Percentiles rank a stretch among this genome's conserved stretches.
Conservation (phyloP, 2,888 invertebrate species). For the Limulus polyphemus region DNA sequence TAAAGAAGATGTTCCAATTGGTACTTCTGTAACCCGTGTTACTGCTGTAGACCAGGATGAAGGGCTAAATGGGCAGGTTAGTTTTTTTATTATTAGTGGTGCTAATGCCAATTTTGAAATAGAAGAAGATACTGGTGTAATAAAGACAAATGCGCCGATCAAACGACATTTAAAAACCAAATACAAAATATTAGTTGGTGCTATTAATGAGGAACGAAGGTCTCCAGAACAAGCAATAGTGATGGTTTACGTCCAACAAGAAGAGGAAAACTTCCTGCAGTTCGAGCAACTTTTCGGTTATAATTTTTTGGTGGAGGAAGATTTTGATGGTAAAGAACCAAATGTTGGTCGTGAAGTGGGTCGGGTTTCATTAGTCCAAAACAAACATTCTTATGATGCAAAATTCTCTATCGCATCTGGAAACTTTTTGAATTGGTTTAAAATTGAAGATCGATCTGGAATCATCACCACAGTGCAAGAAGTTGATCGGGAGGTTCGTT, state of each 20-base stretch:
- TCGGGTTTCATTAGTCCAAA: conserved; percentile 43
- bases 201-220: conserved; percentile 65
- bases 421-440: conserved; percentile 61
- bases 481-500: conserved; percentile 64
- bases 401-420: conserved; percentile 67
- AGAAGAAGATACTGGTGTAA: conserved; percentile 61
- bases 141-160: conserved; percentile 54
- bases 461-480: conserved; percentile 68
- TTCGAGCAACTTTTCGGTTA: conserved; percentile 17
- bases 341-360: conserved; percentile 62
- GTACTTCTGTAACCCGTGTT: conserved; percentile 56
- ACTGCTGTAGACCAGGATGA: conserved; percentile 73
- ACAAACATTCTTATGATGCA: conserved; percentile 44
- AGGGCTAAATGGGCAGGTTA: conserved; percentile 60
- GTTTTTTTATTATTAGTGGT: conserved; percentile 55
- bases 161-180: conserved; percentile 52
- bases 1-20: conserved; percentile 30
- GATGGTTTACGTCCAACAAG: conserved; percentile 10
- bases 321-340: conserved; percentile 30
- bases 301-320: conserved; percentile 28
- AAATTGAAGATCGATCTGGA: conserved; percentile 73
- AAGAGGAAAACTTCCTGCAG: conserved; percentile 24
- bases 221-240: conserved; percentile 60
- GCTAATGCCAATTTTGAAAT: conserved; percentile 61
- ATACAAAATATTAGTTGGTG: conserved; percentile 61